phyloP scores from a whole-genome alignment of 2,888 invertebrate genomes.

The Thymelicus sylvestris region DNA sequence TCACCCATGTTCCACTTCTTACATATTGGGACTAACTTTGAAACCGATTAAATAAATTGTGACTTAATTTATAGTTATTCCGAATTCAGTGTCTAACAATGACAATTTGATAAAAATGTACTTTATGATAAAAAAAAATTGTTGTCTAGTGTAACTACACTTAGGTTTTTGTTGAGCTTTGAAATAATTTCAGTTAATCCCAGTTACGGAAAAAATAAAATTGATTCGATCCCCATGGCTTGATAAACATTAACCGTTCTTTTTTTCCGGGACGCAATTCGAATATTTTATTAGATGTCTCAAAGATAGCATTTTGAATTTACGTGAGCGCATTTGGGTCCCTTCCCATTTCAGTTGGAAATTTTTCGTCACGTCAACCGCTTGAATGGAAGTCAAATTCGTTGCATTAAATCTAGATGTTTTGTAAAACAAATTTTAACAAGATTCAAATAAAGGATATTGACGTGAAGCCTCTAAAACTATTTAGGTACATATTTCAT shows the following conservation, averaged over 20 bases:
- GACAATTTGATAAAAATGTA: too few relatives aligned
- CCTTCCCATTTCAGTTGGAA: slow-evolving; percentile 17
- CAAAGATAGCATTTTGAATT: slow-evolving; percentile 31
- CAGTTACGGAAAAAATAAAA: slow-evolving; percentile 52
- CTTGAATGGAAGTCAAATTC: slow-evolving; percentile 20
- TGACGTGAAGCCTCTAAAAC: not conserved
- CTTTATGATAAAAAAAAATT: too few relatives aligned
- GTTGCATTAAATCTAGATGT: slow-evolving; percentile 7
- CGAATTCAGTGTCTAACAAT: too few relatives aligned
- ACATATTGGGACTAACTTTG: too few relatives aligned
- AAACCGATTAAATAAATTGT: too few relatives aligned
- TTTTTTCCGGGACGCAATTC: slow-evolving; percentile 45
- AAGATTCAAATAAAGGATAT: not conserved
- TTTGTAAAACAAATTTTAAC: slow-evolving; percentile 5
- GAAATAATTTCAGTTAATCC: slow-evolving; percentile 54
- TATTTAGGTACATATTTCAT: too few relatives aligned
- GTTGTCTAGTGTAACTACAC: too few relatives aligned
- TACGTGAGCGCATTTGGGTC: slow-evolving; percentile 31
- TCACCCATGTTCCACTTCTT: too few relatives aligned
- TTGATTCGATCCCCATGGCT: slow-evolving; percentile 53
- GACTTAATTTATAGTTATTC: too few relatives aligned
- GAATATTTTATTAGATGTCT: slow-evolving; percentile 48
- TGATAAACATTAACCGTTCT: slow-evolving; percentile 46
- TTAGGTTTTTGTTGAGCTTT: too few relatives aligned
- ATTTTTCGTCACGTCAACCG: slow-evolving; percentile 25